phyloP scores from a whole-genome alignment of 2,113 vertebrate species.

The Hylia prasina region DNA sequence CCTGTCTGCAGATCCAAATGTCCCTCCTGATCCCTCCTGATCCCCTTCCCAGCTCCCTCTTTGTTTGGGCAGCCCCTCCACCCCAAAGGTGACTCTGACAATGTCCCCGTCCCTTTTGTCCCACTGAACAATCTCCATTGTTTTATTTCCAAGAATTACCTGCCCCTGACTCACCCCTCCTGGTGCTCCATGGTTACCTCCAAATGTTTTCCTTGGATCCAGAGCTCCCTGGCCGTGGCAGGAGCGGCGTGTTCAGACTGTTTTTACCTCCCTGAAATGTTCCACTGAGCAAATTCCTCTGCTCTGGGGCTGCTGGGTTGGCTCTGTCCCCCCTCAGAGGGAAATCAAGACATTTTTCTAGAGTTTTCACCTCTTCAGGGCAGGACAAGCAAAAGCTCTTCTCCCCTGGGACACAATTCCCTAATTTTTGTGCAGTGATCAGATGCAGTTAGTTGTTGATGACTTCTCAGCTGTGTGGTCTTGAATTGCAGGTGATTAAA shows the following conservation, averaged over 20 bases:
- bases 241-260: not conserved
- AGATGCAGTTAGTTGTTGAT: not conserved
- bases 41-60: not conserved
- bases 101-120: accelerated
- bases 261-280: not conserved
- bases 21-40: not conserved
- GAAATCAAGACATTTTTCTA: not conserved
- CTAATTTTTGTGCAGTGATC: accelerated
- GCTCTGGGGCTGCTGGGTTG: accelerated
- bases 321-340: not conserved
- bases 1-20: not conserved
- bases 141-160: not conserved
- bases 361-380: not conserved
- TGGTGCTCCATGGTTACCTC: not conserved
- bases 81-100: not conserved
- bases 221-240: not conserved
- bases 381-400: not conserved
- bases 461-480: not conserved
- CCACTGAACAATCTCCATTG: not conserved
- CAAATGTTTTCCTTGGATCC: not conserved
- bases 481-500: not conserved
- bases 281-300: not conserved
- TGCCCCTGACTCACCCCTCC: not conserved
- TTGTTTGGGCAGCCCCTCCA: not conserved
- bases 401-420: not conserved